Base-by-base conservation (phyloP, 2,888 invertebrate species). In the Antheraea assamensis region DNA sequence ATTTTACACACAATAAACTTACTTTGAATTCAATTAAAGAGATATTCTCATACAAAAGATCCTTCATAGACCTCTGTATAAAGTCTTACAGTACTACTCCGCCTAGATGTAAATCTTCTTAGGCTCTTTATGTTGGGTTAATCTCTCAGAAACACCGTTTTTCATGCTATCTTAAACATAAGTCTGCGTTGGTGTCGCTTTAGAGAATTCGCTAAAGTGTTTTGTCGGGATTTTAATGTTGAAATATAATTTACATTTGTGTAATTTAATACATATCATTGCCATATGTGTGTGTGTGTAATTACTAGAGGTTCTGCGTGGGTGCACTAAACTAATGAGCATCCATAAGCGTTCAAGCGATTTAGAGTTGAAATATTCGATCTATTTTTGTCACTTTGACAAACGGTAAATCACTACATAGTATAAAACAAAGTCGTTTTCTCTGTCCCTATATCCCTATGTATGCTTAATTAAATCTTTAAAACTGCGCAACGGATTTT, bases 111-210 rank as follows among this genome's bases (percentile, higher is more conserved):
- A 72, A 82, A 82, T 83, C 81, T 75, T 73, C 77, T 80, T 79
- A 83, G 74, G 78, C 76, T 79, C 72, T 82, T 77, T 77, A 80
- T 75, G 78, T 77, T 61, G 78, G 77, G 77, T 79, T 83, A 84
- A 85, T 83, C 82, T 75, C 77, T 78, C 82, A 81, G 83, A 82
- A 81, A 80, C 80, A 82, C 82, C 81, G 81, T 85, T 82, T 84
- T 81, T 83, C 79, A 81, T 83, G 81, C 80, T 75, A 79, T 79
- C 58, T 82, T 81, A 77, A 75, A 83, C 82, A 80, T 82, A 83
- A 83, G 76, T 73, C 74, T 73, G 74, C 30, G 47, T 35, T 72
- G 75, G 74, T 79, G 79, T 80, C 75, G 78, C 77, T 35, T 64
- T 74, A 77, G 71, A 73, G 75, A 74, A 73, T 75, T 75, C 75